Base-by-base conservation (phyloP, 37 sponge, comb jelly and placozoan species). In the Spongilla lacustris region DNA sequence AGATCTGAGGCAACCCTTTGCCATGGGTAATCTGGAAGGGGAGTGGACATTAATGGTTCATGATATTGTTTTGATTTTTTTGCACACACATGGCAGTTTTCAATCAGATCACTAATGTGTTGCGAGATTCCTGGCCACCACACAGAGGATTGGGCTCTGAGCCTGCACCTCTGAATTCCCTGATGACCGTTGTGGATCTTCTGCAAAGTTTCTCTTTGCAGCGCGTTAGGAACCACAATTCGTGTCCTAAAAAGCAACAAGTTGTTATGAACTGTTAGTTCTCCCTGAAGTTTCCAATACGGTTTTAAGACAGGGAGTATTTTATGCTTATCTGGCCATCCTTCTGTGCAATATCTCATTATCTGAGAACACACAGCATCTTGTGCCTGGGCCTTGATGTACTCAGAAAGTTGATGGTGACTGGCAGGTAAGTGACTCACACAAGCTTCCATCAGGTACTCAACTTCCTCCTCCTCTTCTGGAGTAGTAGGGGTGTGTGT, bases 141-240 rank as follows among this genome's bases (percentile, higher is more conserved):
- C 13, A 87, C 81, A 74, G 81, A 73, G 66, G 27, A 67, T 19
- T 28, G 19, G 24, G 68, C 49, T 66, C 81, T 74, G 6, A 35
- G 23, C 33, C 76, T 36, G 68, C 81, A 74, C 32, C 76, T 19
- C 32, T 73, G 69, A 6, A 87, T 36, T 33, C 87, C 87, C 34
- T 82, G 66, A 68, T 88, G 83, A 33, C 88, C 88, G 50, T 48
- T 35, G 32, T 86, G 86, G 28, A 86, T 66, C 33, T 86, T 86
- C 34, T 80, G 25, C 68, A 81, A 13, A 23, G 81, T 75, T 68
- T 81, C 76, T 6, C 73, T 30, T 48, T 67, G 68, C 34, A 87
- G 68, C 14, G 68, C 27, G 35, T 67, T 67, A 17, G 87, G 87
- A 41, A 87, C 81, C 11, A 87, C 78, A 29, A 88, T 82, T 10